Conservation (phyloP, 2,113 vertebrate genomes). For the Pelusios castaneus region DNA sequence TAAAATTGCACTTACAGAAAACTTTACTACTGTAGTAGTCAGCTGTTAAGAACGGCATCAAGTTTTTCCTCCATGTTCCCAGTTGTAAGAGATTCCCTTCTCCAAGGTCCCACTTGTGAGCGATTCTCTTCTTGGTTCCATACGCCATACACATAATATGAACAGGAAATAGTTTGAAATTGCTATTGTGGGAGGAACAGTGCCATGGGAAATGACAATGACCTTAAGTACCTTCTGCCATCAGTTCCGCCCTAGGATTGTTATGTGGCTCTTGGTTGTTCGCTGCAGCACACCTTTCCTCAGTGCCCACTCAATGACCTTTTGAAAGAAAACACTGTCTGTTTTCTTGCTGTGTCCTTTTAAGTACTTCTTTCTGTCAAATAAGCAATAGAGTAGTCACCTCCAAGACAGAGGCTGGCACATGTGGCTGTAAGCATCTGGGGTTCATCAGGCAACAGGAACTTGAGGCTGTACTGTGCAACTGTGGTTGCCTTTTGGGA, state of each 20-base stretch:
- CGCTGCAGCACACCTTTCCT: not conserved
- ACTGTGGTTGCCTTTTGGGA: not conserved
- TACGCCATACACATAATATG: not conserved
- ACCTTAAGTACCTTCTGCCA: not conserved
- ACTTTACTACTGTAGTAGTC: constrained; percentile 21
- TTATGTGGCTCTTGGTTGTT: not conserved
- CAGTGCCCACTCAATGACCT: not conserved
- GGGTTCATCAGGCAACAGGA: not conserved
- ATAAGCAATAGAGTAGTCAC: not conserved
- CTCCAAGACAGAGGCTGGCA: not conserved
- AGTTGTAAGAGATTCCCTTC: not conserved
- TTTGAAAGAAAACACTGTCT: not conserved
- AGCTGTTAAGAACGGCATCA: not conserved
- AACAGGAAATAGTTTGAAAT: not conserved
- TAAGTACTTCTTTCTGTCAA: not conserved
- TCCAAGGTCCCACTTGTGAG: not conserved
- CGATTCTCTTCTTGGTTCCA: not conserved
- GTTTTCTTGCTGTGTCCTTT: not conserved
- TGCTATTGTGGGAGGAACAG: not conserved
- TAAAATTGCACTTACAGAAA: constrained; percentile 14
- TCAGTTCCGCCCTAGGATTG: not conserved
- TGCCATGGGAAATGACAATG: not conserved
- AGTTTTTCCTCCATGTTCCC: not conserved
- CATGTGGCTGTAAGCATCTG: not conserved
- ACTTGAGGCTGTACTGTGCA: not conserved